Evolutionary conservation across 2,113 vertebrate species (phyloP), one percentile per base, ranked within the genome.

Genomic region (Rallus limicola): DNA sequence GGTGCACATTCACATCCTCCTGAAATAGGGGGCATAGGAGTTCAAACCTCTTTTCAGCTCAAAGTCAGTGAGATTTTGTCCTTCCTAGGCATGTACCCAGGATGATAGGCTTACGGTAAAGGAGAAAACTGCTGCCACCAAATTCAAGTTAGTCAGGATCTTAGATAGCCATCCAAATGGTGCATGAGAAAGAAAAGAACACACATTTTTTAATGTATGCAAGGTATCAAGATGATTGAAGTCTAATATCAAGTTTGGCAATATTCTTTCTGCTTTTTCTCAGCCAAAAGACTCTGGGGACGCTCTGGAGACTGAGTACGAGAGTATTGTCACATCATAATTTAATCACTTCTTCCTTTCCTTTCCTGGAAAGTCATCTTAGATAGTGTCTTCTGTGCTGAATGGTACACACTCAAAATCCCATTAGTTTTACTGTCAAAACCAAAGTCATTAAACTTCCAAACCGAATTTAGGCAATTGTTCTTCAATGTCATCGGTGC

Each of bases 351-450:
- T 44, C 28, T 94, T 82, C 48, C 20, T 71, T 93, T 86, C 44
- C 25, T 75, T 91, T 84, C 62, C 29, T 86, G 60, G 62, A 75
- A 83, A 96, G 33, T 69, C 38, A 71, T 84, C 79, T 91, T 82
- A 31, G 44, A 72, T 69, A 34, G 40, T 84, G 34, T 92, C 68
- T 62, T 86, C 68, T 64, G 6, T 36, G 33, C 20, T 93, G 72
- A 92, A 93, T 16, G 29, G 19, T 64, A 77, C 65, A 82, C 81
- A 86, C n/a, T 95, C 62, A 92, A 95, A 97, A 78, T 64, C 29
- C 48, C 58, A 76, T 89, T 95, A 93, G 52, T 92, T 78, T 44
- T 42, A 79, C 34, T 89, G 83, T 92, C 80, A 97, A 88, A 91
- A 86, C 21, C 17, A 67, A 82, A 82, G 84, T 91, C 65, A 71